phyloP scores from a whole-genome alignment of 2,797 vertebrate genomes.

The Loris lydekkerianus region DNA sequence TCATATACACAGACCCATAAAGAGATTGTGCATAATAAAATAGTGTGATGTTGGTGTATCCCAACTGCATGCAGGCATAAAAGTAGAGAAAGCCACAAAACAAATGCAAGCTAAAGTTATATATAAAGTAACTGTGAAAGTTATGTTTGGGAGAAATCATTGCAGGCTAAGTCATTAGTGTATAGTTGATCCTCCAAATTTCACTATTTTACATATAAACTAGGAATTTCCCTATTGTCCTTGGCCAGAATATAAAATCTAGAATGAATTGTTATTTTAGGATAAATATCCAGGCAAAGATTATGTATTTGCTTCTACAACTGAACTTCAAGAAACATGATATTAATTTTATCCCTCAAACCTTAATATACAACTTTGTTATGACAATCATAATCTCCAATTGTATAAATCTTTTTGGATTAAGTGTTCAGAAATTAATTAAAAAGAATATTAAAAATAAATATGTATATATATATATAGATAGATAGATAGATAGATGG shows the following conservation, averaged over 20 bases:
- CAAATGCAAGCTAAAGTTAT: constrained; percentile 27
- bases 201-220: neutral
- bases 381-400: neutral
- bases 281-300: neutral
- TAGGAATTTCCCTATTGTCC: neutral
- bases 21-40: constrained; percentile 61
- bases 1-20: constrained; percentile 24
- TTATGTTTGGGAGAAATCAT: neutral
- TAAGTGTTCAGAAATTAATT: constrained; percentile 50
- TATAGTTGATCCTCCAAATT: neutral
- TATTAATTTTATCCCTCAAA: constrained; percentile 8
- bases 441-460: neutral
- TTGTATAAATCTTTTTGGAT: neutral
- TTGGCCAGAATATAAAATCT: neutral
- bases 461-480: no score
- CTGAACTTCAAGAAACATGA: neutral
- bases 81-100: constrained; percentile 44
- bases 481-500: neutral
- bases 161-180: neutral
- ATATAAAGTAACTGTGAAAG: constrained; percentile 23
- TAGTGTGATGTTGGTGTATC: constrained; percentile 21
- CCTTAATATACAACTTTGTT: neutral
- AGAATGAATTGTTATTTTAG: constrained; percentile 39
- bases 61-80: constrained; percentile 48
- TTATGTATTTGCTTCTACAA: neutral